Evolutionary conservation across 2,113 vertebrate species (phyloP), one percentile per base, ranked within the genome.

Genomic region (Galbula dea): DNA sequence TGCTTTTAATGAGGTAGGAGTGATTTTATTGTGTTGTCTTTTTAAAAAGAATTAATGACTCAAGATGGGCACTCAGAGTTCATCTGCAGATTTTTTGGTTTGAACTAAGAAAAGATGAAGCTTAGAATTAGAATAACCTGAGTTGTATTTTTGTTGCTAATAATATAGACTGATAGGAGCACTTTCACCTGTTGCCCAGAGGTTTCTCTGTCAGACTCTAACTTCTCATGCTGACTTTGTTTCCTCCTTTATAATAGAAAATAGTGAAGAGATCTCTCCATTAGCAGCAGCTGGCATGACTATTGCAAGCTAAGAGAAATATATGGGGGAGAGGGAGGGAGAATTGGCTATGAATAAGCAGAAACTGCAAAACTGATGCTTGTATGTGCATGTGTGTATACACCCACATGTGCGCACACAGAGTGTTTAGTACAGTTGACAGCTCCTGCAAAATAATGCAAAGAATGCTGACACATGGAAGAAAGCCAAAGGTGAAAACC

Each of bases 351-450:
- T 39, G n/a, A 63, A 41, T 48, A 73, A 83, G 54, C 4, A 81
- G 61, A 59, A 69, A 18, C 14, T n/a, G 36, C 73, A 80, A 43
- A 54, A 23, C 7, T 23, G 19, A 15, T 76, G 27, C 41, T 32
- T 54, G 30, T 43, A 30, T n/a, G 36, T 41, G 16, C 23, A 8
- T 11, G 6, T 57, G 20, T 63, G 43, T 41, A 9, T 30, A n/a
- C n/a, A 30, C 0, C 0, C 30, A 32, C 0, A 0, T 15, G 15
- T 0, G 2, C 17, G 16, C 37, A 37, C 9, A 12, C 37, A 67
- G 30, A 27, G 12, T 20, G 17, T 30, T 79, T 43, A 23, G 46
- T 51, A 26, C 43, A 20, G 11, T 6, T 75, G 73, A 59, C 1
- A 13, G 20, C 16, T 91, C 21, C 61, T 93, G 69, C 39, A 57